Conservation (phyloP, 2,797 vertebrate species). For the Lepus townsendii region DNA sequence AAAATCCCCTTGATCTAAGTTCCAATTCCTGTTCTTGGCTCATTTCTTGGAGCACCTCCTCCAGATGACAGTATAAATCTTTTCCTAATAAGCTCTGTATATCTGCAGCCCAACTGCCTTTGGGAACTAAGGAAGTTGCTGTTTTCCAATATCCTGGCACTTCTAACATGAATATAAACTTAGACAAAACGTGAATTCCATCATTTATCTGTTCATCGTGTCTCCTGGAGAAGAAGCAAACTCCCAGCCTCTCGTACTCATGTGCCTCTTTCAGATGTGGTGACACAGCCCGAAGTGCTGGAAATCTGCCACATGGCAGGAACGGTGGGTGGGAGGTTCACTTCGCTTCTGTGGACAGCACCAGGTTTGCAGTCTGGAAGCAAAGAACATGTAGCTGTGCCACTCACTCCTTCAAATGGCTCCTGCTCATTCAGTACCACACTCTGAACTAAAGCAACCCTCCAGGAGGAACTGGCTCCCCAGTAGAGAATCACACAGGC, state of each 20-base stretch:
- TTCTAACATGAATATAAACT: constrained; percentile 13
- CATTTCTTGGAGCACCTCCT: not conserved
- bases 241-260: not conserved
- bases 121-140: not conserved
- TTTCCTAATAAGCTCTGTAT: not conserved
- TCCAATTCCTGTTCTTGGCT: not conserved
- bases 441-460: not conserved
- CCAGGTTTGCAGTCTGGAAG: not conserved
- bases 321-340: not conserved
- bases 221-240: not conserved
- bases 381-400: not conserved
- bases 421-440: fast-evolving
- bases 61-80: not conserved
- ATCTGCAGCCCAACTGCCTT: not conserved
- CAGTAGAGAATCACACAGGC: not conserved
- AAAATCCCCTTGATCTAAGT: not conserved
- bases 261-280: not conserved
- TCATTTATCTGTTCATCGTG: not conserved
- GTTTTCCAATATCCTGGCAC: not conserved
- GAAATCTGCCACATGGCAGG: not conserved
- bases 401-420: not conserved
- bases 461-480: not conserved
- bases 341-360: not conserved
- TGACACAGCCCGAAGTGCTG: not conserved
- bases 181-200: not conserved